These are phyloP conservation scores for Pristionchus mayeri DNA, from an alignment of 2,888 invertebrate species.

Conservation along the genomic window DNA sequence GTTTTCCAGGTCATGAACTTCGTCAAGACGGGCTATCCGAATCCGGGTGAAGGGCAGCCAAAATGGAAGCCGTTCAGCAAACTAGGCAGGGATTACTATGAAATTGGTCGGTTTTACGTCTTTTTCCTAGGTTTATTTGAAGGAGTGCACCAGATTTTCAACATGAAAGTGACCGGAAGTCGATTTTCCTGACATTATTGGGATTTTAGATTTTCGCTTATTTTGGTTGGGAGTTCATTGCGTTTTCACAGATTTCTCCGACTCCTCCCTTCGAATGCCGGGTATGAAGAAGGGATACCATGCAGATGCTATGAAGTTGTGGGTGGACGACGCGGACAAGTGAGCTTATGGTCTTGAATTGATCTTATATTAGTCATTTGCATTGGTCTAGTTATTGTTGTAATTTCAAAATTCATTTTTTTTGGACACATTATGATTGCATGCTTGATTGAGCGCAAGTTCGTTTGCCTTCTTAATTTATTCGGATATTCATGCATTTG, in stretches of 20 bases:
- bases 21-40: slow-evolving; percentile 32
- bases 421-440: neutral
- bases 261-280: neutral
- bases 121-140: neutral
- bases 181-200: neutral
- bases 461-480: neutral
- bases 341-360: too few species aligned
- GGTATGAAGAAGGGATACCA: slow-evolving; percentile 5
- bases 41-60: neutral
- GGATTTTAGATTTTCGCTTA: neutral
- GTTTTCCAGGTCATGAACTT: slow-evolving; percentile 39
- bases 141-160: neutral
- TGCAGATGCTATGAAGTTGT: neutral
- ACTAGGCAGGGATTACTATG: slow-evolving; percentile 13
- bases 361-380: neutral
- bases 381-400: neutral
- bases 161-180: neutral
- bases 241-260: neutral
- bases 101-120: neutral
- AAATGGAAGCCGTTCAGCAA: slow-evolving; percentile 24
- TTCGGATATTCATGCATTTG: neutral
- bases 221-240: neutral
- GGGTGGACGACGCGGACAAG: slow-evolving; percentile 26
- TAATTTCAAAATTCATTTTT: neutral
- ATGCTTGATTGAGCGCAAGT: neutral